Percentiles rank a stretch among this genome's conserved stretches.
phyloP scores from a whole-genome alignment of 1,140 invertebrate genomes.

The Drosophila ogumai region DNA sequence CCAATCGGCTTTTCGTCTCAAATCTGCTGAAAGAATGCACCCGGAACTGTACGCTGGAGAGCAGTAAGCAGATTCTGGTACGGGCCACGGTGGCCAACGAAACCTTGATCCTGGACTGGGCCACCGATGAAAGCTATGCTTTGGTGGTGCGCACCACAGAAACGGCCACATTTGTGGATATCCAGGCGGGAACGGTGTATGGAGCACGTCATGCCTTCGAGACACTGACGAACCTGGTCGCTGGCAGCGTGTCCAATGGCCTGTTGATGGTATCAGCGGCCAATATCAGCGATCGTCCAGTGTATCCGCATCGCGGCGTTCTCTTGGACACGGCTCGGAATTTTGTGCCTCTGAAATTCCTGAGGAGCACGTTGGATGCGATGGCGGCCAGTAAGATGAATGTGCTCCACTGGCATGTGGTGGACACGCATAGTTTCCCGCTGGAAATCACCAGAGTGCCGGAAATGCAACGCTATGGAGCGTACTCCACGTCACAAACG shows the following conservation, averaged over 20 bases:
- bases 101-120: conserved; percentile 86
- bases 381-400: conserved; percentile 94
- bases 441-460: conserved; percentile 90
- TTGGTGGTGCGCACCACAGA: conserved; percentile 87
- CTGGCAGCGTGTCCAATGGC: conserved; percentile 78
- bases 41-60: conserved; percentile 85
- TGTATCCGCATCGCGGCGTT: conserved; percentile 90
- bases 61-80: conserved; percentile 86
- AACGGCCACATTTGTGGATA: conserved; percentile 86
- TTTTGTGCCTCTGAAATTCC: conserved; percentile 88
- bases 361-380: conserved; percentile 90
- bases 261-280: conserved; percentile 85
- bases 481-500: conserved; percentile 88
- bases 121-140: conserved; percentile 88
- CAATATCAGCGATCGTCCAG: conserved; percentile 89
- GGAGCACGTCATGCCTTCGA: conserved; percentile 92
- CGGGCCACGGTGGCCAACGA: conserved; percentile 85
- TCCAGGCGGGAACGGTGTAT: conserved; percentile 89
- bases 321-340: conserved; percentile 92
- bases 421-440: conserved; percentile 94
- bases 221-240: conserved; percentile 89
- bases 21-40: conserved; percentile 87
- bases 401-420: conserved; percentile 94
- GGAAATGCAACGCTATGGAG: conserved; percentile 90
- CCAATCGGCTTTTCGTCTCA: conserved; percentile 86